Percentiles rank a stretch among this genome's conserved stretches.
Evolutionary conservation across 2,113 vertebrate species (phyloP).

Genomic region (Lepus europaeus): DNA sequence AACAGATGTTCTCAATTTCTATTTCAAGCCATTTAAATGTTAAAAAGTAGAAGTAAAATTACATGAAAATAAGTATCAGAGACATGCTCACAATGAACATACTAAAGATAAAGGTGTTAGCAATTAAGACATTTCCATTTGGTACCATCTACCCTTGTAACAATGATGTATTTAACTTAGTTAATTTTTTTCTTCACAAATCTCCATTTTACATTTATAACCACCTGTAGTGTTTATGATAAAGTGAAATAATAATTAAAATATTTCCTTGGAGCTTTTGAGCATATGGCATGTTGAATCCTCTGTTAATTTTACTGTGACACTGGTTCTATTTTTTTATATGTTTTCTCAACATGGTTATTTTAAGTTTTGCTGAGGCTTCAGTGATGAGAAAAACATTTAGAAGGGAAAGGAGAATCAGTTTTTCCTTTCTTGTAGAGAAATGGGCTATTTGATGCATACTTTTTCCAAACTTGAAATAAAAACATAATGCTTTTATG

Average conservation of each 20-base stretch:
- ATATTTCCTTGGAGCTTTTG: conserved; percentile 69
- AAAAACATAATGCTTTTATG: conserved; percentile 63
- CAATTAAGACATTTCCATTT: conserved; percentile 51
- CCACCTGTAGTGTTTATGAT: conserved; percentile 76
- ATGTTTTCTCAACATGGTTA: conserved; percentile 81
- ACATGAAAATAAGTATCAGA: conserved; percentile 58
- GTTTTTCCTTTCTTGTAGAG: conserved; percentile 27
- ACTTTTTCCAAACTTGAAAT: conserved; percentile 64
- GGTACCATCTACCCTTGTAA: conserved; percentile 48
- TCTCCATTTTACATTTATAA: conserved; percentile 71
- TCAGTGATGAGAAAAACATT: conserved; percentile 70
- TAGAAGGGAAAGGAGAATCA: conserved; percentile 65
- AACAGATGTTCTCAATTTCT: conserved; percentile 79
- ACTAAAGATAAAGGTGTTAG: conserved; percentile 55
- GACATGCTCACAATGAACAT: background rate
- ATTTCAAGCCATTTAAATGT: conserved; percentile 68
- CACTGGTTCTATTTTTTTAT: conserved; percentile 76
- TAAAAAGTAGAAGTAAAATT: conserved; percentile 62
- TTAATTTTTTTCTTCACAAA: conserved; percentile 58
- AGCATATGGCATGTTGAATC: conserved; percentile 76
- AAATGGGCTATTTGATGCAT: conserved; percentile 54
- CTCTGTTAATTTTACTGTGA: conserved; percentile 76
- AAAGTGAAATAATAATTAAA: conserved; percentile 82
- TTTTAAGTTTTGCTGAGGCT: conserved; percentile 83
- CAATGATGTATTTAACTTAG: conserved; percentile 66